Evolutionary conservation across 2,888 invertebrate species (phyloP).

Genomic region (Pasiphila rectangulata): DNA sequence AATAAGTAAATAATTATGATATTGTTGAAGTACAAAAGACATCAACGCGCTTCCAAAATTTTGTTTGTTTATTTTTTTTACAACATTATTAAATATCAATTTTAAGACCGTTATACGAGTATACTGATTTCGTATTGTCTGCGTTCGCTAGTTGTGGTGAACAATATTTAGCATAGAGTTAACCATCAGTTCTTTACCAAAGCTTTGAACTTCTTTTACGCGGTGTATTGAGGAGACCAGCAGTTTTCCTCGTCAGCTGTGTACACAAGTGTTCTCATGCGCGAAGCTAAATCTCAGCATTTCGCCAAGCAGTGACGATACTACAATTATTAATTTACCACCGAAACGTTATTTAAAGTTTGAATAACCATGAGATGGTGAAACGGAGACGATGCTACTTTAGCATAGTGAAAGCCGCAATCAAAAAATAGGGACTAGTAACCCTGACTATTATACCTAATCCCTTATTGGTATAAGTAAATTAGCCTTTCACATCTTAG

Average conservation of each 20-base stretch:
- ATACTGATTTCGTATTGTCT: no score
- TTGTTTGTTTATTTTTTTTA: no score
- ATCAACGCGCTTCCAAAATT: background rate
- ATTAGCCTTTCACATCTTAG: no score
- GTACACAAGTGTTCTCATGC: constrained; percentile 32
- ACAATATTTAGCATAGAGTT: no score
- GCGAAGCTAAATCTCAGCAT: constrained; percentile 44
- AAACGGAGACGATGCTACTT: constrained; percentile 1
- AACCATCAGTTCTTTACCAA: no score
- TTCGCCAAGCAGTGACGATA: constrained; percentile 28
- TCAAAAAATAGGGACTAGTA: background rate
- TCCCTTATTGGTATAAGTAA: no score
- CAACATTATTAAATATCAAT: no score
- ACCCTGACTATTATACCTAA: background rate
- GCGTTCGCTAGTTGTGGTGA: no score
- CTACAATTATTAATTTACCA: constrained; percentile 29
- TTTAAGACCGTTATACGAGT: no score
- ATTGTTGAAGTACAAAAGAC: background rate
- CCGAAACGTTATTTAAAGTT: constrained; percentile 25
- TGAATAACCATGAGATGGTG: constrained; percentile 26
- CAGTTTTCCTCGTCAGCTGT: constrained; percentile 1
- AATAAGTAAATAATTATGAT: no score
- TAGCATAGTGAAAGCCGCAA: background rate
- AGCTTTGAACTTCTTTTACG: no score
- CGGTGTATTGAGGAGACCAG: no score